Conservation (phyloP, 2,113 vertebrate species). For the Thomomys bottae region DNA sequence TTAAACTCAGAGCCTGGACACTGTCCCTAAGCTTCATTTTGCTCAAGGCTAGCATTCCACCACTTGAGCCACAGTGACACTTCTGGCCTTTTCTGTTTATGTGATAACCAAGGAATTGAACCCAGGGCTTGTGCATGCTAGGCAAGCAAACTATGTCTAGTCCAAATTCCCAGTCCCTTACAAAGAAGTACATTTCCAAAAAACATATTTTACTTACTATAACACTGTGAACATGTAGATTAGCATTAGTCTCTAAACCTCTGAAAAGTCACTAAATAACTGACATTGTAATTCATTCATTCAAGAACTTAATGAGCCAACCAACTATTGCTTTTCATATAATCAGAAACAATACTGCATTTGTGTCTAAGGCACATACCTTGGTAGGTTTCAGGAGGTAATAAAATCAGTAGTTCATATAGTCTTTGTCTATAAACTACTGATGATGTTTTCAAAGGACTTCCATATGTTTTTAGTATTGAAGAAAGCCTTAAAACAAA, state of each 20-base stretch:
- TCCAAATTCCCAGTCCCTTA: too few species aligned
- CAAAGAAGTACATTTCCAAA: neutral
- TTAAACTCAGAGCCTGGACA: too few species aligned
- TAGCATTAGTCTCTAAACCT: neutral
- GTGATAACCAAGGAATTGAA: too few species aligned
- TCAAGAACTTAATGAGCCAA: constrained; percentile 12
- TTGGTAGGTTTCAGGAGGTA: constrained; percentile 92
- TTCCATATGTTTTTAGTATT: constrained; percentile 90
- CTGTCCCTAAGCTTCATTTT: too few species aligned
- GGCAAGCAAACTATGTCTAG: too few species aligned
- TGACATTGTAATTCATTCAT: neutral
- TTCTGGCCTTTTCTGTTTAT: too few species aligned
- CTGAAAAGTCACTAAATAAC: constrained; percentile 21
- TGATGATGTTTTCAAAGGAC: constrained; percentile 87
- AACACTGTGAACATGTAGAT: neutral
- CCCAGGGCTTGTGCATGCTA: too few species aligned
- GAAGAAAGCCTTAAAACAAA: constrained; percentile 89
- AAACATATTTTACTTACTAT: constrained; percentile 16
- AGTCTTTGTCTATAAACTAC: constrained; percentile 91
- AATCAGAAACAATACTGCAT: constrained; percentile 11
- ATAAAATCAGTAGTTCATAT: constrained; percentile 92
- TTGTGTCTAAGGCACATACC: constrained; percentile 85
- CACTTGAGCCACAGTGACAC: too few species aligned
- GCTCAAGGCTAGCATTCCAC: too few species aligned
- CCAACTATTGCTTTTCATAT: neutral